Conservation (phyloP, 2,113 vertebrate species). For the Myrmecophaga tridactyla region DNA sequence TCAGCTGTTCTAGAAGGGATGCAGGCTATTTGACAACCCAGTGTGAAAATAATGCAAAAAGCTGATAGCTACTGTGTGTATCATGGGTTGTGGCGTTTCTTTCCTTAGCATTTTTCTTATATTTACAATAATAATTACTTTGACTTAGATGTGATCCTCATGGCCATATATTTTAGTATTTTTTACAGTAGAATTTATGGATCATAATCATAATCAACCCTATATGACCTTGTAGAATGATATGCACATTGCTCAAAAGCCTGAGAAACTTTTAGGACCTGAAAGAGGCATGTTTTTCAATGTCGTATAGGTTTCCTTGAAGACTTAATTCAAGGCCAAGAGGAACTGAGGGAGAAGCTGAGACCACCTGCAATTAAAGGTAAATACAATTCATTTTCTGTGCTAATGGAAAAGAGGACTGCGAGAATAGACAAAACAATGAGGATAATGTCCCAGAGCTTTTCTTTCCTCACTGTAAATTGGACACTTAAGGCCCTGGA, state of each 20-base stretch:
- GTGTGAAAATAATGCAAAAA: neutral
- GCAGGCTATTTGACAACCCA: neutral
- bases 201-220: neutral
- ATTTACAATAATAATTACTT: neutral
- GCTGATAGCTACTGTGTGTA: neutral
- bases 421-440: too few species aligned
- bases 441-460: neutral
- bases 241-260: neutral
- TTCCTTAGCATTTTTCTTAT: neutral
- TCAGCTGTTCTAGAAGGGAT: neutral
- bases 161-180: neutral
- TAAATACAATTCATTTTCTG: neutral
- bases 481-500: neutral
- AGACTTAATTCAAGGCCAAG: neutral
- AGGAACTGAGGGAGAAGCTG: neutral
- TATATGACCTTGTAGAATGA: neutral
- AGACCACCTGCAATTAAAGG: rapidly evolving
- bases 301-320: neutral
- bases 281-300: neutral
- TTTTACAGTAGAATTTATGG: neutral
- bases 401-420: neutral
- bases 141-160: neutral
- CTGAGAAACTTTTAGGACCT: neutral
- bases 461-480: neutral
- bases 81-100: neutral